Evolutionary conservation across 2,888 invertebrate species (phyloP), one percentile per base, ranked within the genome.

Genomic region (Ptychoptera contaminata): DNA sequence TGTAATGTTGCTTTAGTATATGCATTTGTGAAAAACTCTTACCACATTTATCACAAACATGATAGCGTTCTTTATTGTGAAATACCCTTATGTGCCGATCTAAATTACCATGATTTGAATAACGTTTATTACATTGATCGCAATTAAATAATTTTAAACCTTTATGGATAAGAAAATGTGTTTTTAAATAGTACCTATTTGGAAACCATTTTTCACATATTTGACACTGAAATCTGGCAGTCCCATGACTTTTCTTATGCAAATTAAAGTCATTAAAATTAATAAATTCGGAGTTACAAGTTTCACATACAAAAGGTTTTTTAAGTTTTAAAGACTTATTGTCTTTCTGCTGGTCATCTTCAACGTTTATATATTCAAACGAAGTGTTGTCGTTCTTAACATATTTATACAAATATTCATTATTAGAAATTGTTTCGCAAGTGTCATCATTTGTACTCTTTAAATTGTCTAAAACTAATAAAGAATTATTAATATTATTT

Each of bases 51-150:
- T 34, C 40, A 37, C 52, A 52, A 29, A 31, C 29, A 31, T 48
- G 44, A 15, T 38, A 43, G 23, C 43, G 31, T 40, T 50, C 49
- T 12, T 50, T 43, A 10, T 44, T 42, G 40, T 52, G 52, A 35
- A 42, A 49, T 36, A 50, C 49, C 8, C 48, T 47, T 16, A 50
- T 43, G 41, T 52, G 52, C 1, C 52, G 44, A 43, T 49, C 48
- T 30, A 52, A 44, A 48, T 52, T 52, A 9, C 48, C 48, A 36
- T 47, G 48, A 35, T 47, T 49, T 11, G 50, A 46, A 31, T 50
- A 52, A 15, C 38, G 42, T 29, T 51, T 50, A 11, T 45, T 39
- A 30, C 52, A 52, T 14, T 45, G 34, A 4, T 35, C 34, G 32
- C 52, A 52, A 10, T 37, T 37, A 9, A 43, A 46, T 11, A 37